These are phyloP conservation scores for Labia minor DNA, from an alignment of 2,888 invertebrate species.

Conservation along the genomic window DNA sequence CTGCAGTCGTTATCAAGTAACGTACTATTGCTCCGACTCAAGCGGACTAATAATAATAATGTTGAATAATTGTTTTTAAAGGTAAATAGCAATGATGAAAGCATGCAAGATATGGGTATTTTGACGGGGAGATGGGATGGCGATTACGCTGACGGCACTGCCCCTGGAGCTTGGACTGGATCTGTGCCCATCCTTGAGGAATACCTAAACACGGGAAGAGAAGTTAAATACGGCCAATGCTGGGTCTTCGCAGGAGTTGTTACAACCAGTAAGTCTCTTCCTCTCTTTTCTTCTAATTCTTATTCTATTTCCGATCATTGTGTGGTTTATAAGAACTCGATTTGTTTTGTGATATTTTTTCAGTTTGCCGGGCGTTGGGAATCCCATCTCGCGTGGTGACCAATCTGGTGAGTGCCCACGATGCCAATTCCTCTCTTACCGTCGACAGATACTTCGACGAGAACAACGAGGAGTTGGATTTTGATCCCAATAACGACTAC, in stretches of 20 bases:
- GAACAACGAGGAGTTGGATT: conserved; percentile 52
- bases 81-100: conserved; percentile 55
- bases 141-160: conserved; percentile 58
- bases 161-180: conserved; percentile 71
- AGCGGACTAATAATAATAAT: too few species aligned
- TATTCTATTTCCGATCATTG: neutral
- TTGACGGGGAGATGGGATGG: conserved; percentile 64
- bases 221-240: conserved; percentile 74
- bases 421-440: conserved; percentile 64
- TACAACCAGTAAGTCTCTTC: conserved; percentile 50
- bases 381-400: conserved; percentile 71
- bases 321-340: too few species aligned
- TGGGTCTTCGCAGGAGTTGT: conserved; percentile 79
- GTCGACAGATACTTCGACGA: conserved; percentile 66
- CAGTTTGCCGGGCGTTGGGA: conserved; percentile 68
- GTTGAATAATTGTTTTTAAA: too few species aligned
- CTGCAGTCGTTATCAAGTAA: too few species aligned
- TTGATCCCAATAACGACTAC: conserved; percentile 53
- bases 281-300: neutral
- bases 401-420: conserved; percentile 75
- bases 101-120: conserved; percentile 49
- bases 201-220: conserved; percentile 50
- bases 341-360: too few species aligned
- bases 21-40: too few species aligned
- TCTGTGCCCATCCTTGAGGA: conserved; percentile 64